These are phyloP conservation scores for Hippocampus kuda DNA, from an alignment of 2,797 vertebrate genomes.

Conservation along the genomic window DNA sequence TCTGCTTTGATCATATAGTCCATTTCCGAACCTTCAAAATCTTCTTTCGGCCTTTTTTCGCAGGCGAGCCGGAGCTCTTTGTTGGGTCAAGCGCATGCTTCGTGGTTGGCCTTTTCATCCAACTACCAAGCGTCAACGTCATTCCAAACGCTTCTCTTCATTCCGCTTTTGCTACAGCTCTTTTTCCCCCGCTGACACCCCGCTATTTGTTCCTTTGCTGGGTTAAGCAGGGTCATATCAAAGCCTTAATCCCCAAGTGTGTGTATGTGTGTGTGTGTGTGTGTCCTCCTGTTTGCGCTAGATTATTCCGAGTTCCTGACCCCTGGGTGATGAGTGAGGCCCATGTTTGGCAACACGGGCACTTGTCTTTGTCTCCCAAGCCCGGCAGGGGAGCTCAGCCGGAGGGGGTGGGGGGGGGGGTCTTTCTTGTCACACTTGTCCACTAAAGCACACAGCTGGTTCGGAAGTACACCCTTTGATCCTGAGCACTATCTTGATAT, in stretches of 20 bases:
- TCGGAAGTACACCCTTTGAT: constrained; percentile 32
- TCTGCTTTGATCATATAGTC: constrained; percentile 45
- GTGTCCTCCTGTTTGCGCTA: constrained; percentile 49
- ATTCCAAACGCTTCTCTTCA: constrained; percentile 12
- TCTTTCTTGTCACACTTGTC: constrained; percentile 39
- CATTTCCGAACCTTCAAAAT: constrained; percentile 16
- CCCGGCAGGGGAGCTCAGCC: constrained; percentile 50
- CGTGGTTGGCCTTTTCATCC: constrained; percentile 27
- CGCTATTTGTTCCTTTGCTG: constrained; percentile 29
- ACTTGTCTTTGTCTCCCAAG: constrained; percentile 60
- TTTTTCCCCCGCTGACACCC: constrained; percentile 26
- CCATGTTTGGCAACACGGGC: constrained; percentile 70
- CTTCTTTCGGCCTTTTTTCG: constrained; percentile 17
- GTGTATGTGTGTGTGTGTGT: constrained; percentile 6
- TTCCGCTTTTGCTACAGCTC: constrained; percentile 18
- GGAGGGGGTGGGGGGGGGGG: constrained; percentile 18
- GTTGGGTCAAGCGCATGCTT: constrained; percentile 21
- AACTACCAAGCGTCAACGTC: not conserved
- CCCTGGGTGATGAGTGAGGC: constrained; percentile 58
- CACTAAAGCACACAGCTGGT: constrained; percentile 29
- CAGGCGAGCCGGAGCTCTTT: constrained; percentile 3
- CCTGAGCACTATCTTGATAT: constrained; percentile 32
- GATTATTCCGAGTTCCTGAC: constrained; percentile 69
- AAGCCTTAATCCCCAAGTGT: constrained; percentile 49
- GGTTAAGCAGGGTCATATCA: constrained; percentile 70